These are phyloP conservation scores for Girardinichthys multiradiatus DNA, from an alignment of 2,113 vertebrate genomes.

Conservation along the genomic window DNA sequence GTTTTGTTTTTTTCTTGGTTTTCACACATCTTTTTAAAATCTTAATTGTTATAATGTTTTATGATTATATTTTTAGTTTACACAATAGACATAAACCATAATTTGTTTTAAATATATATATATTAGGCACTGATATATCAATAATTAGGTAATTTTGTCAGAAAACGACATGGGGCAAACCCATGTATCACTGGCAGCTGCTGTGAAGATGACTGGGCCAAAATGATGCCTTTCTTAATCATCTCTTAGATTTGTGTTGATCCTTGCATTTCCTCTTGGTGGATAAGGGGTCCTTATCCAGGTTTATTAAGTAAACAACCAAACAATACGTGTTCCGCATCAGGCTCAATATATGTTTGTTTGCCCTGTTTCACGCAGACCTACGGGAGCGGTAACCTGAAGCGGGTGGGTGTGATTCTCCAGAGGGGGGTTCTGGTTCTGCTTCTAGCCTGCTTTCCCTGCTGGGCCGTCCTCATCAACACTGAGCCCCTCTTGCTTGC, in stretches of 20 bases:
- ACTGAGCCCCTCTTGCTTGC: slow-evolving; percentile 87
- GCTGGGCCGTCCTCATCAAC: slow-evolving; percentile 94
- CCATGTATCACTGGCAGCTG: slow-evolving; percentile 85
- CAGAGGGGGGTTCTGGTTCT: slow-evolving; percentile 86
- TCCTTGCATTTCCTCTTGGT: slow-evolving; percentile 63
- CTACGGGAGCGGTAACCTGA: slow-evolving; percentile 83
- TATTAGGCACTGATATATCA: too few species aligned
- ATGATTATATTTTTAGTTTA: too few species aligned
- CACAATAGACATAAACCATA: too few species aligned
- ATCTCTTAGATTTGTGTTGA: background rate
- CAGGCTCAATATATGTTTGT: background rate
- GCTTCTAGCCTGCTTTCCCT: slow-evolving; percentile 92
- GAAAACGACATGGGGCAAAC: too few species aligned
- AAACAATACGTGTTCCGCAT: background rate
- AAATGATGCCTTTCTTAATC: background rate
- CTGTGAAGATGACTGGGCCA: slow-evolving; percentile 22
- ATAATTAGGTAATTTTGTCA: too few species aligned
- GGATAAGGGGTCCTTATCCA: background rate
- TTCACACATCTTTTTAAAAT: too few species aligned
- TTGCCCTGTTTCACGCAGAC: background rate
- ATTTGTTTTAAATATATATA: too few species aligned
- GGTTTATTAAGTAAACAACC: background rate
- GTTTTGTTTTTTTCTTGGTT: too few species aligned
- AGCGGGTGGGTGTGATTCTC: slow-evolving; percentile 84
- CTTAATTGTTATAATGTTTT: too few species aligned